Evolutionary conservation across 2,888 invertebrate species (phyloP).

Genomic region (Boloria selene): DNA sequence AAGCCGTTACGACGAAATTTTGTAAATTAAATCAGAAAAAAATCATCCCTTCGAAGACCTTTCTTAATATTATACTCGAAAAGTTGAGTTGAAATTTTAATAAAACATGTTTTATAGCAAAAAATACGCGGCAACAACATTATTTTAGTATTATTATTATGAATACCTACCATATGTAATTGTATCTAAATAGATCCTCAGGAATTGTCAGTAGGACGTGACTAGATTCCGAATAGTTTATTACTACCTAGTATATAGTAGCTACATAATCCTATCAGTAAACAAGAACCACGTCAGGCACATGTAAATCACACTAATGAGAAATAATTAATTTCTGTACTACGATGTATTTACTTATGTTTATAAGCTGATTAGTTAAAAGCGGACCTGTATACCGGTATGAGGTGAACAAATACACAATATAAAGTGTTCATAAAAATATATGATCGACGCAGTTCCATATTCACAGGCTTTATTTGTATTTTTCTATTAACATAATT

Average conservation of each 20-base stretch:
- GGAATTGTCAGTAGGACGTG: conserved; percentile 31
- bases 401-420: not conserved
- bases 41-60: too few relatives aligned
- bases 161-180: conserved; percentile 7
- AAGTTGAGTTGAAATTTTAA: too few relatives aligned
- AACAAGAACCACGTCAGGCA: conserved; percentile 24
- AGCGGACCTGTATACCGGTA: not conserved
- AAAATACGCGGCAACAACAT: too few relatives aligned
- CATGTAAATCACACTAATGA: conserved; percentile 33
- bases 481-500: too few relatives aligned
- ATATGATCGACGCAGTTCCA: too few relatives aligned
- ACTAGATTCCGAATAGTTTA: conserved; percentile 30
- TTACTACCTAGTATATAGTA: conserved; percentile 27
- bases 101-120: too few relatives aligned
- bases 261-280: conserved; percentile 26
- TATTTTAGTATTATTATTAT: too few relatives aligned
- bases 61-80: too few relatives aligned
- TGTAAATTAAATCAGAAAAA: too few relatives aligned
- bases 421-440: too few relatives aligned
- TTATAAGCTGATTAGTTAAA: not conserved
- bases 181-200: conserved; percentile 26
- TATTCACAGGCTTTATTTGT: too few relatives aligned
- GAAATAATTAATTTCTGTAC: conserved; percentile 18
- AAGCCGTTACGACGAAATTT: too few relatives aligned
- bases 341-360: not conserved